Evolutionary conservation across 2,113 vertebrate genomes (phyloP), one percentile per base, ranked within the genome.

Genomic region (Riparia riparia): DNA sequence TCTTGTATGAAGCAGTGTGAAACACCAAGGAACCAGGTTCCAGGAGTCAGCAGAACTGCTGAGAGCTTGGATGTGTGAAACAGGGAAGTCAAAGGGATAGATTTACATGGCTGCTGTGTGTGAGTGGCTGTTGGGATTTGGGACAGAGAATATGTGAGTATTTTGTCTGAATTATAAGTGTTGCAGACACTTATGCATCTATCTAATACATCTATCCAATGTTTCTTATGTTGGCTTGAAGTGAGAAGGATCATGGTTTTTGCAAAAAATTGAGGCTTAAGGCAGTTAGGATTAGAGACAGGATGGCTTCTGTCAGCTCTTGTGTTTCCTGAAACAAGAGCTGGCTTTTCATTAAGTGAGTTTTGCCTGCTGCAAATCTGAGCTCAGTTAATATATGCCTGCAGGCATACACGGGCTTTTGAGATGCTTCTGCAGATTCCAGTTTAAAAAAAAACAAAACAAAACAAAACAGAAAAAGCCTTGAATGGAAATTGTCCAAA

Each of bases 301-400:
- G 68, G 65, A 93, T 84, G n/a, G 32, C n/a, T 85, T 88, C 86
- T 88, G 61, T 65, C 82, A 88, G 53, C n/a, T 92, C 69, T 76
- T 90, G 65, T 47, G 9, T 90, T 92, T 84, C 61, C 53, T 85
- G 61, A 88, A 87, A 85, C n/a, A 42, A 82, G 32, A 81, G 8
- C 28, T 84, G 68, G 47, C 60, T 93, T 82, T 87, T 77, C 47
- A 41, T 9, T 70, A 79, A 90, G 80, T 92, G 89, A 44, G 61
- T 92, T 83, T 69, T 80, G 45, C 58, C 37, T 49, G 8, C 41
- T 74, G 44, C 37, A 70, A 34, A 83, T 81, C 68, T 45, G 51
- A 69, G 51, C 68, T 70, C 80, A 49, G 54, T 65, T 72, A 88
- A n/a, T 91, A 31, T 31, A 61, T 44, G 56, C 69, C 89, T 94